Percentiles rank a stretch among this genome's conserved stretches.
Evolutionary conservation across 2,888 invertebrate genomes (phyloP).

Genomic region (Mesopsocus fuscifrons): DNA sequence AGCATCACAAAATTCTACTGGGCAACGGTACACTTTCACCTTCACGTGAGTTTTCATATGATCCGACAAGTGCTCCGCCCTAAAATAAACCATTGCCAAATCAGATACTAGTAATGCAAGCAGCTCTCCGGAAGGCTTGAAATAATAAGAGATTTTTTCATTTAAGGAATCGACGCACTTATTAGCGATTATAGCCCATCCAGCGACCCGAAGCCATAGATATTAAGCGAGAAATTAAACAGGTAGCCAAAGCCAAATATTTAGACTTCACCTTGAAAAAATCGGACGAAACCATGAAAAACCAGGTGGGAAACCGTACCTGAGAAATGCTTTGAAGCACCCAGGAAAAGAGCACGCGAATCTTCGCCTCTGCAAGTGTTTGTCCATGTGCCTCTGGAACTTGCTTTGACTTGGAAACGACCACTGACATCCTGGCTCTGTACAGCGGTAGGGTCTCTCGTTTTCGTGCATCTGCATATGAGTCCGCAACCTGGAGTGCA

Average conservation of each 20-base stretch:
- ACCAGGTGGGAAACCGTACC: too few species aligned
- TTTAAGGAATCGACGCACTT: too few species aligned
- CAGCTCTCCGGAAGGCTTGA: too few species aligned
- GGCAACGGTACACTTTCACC: not conserved
- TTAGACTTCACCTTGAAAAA: too few species aligned
- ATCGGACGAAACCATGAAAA: too few species aligned
- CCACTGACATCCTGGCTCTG: not conserved
- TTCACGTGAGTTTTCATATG: not conserved
- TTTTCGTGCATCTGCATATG: not conserved
- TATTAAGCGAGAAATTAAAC: too few species aligned
- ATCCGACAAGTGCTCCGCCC: not conserved
- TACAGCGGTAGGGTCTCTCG: not conserved
- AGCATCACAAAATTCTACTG: not conserved
- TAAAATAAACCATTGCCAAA: not conserved
- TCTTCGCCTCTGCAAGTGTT: not conserved
- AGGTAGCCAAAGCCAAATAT: too few species aligned
- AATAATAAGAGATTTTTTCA: too few species aligned
- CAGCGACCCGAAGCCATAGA: too few species aligned
- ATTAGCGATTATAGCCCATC: too few species aligned
- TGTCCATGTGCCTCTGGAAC: constrained; percentile 2
- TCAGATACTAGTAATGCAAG: too few species aligned
- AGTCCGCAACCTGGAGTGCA: not conserved
- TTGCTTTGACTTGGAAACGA: not conserved
- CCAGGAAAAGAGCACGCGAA: not conserved
- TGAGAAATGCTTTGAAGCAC: constrained; percentile 5